Conservation (phyloP, 2,888 invertebrate genomes). For the Aromia moschata region DNA sequence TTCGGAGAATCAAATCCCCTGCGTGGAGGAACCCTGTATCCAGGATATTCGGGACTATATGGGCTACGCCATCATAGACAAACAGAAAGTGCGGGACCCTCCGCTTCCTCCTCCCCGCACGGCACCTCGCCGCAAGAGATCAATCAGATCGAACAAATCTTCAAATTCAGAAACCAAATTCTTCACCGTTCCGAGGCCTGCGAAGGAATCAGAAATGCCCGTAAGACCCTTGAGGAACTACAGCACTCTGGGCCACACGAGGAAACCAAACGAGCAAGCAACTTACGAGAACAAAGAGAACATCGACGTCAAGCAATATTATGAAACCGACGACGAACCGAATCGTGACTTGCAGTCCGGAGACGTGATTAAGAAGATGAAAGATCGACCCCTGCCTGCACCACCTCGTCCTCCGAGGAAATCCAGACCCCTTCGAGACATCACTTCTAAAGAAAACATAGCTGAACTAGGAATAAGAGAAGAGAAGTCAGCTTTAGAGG, state of each 20-base stretch:
- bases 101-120: constrained; percentile 71
- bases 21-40: constrained; percentile 59
- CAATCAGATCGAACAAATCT: constrained; percentile 35
- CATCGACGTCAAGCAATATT: constrained; percentile 66
- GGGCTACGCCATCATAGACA: constrained; percentile 83
- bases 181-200: constrained; percentile 71
- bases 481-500: constrained; percentile 63
- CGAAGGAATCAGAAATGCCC: constrained; percentile 64
- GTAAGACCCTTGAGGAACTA: constrained; percentile 69
- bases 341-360: constrained; percentile 76
- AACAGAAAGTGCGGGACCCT: constrained; percentile 64
- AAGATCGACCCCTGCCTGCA: constrained; percentile 84
- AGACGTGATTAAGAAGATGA: constrained; percentile 82
- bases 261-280: constrained; percentile 14
- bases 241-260: constrained; percentile 67
- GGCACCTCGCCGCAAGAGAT: constrained; percentile 61
- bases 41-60: constrained; percentile 58
- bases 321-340: constrained; percentile 69
- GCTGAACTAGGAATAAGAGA: constrained; percentile 33
- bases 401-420: constrained; percentile 84
- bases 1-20: constrained; percentile 56
- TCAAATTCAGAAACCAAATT: constrained; percentile 68
- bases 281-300: constrained; percentile 62
- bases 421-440: constrained; percentile 52
- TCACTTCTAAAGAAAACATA: constrained; percentile 55